Evolutionary conservation across 2,888 invertebrate species (phyloP).

Genomic region (Meiosimyza platycephala): DNA sequence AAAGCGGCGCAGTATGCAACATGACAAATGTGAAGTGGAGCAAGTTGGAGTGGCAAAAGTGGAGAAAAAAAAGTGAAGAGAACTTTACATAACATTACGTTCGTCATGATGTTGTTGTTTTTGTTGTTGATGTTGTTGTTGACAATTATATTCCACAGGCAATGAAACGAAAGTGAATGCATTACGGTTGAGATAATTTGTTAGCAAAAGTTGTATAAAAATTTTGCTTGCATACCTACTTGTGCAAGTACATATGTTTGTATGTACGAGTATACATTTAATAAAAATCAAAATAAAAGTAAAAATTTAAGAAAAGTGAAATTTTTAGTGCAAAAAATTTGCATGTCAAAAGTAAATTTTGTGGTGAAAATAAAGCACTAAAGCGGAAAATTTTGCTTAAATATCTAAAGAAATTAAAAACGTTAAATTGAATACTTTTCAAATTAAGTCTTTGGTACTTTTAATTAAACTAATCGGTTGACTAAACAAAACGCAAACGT

Average conservation of each 20-base stretch:
- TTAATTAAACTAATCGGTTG: constrained; percentile 6
- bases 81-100: constrained; percentile 23
- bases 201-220: too few species aligned
- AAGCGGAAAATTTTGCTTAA: constrained; percentile 12
- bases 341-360: constrained; percentile 15
- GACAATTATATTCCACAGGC: constrained; percentile 25
- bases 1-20: background rate
- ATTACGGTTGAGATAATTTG: constrained; percentile 18
- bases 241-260: background rate
- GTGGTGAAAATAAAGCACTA: constrained; percentile 2
- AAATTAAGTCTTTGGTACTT: background rate
- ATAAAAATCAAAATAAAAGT: background rate
- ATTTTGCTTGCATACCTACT: too few species aligned
- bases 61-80: constrained; percentile 13
- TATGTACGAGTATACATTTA: background rate
- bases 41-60: constrained; percentile 18
- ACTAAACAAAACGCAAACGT: background rate
- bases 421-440: background rate
- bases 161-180: constrained; percentile 35
- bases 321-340: constrained; percentile 11
- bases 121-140: constrained; percentile 21
- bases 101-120: constrained; percentile 1
- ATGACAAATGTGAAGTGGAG: constrained; percentile 13
- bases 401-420: too few species aligned
- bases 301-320: constrained; percentile 7